Evolutionary conservation across 2,797 vertebrate genomes (phyloP).

Genomic region (Tapirus indicus): DNA sequence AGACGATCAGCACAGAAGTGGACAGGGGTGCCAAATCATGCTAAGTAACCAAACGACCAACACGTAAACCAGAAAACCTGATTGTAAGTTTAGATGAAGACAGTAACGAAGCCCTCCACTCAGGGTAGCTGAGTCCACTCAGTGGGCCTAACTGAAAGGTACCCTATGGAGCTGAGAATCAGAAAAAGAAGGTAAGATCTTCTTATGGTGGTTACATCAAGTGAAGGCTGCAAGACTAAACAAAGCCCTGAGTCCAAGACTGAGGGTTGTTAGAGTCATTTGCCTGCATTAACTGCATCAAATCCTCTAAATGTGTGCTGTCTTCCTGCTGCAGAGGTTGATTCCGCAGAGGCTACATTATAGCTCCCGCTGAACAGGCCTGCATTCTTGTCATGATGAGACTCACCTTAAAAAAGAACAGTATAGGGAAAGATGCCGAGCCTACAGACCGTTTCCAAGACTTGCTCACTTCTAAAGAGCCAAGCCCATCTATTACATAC

Average conservation of each 20-base stretch:
- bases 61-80: background rate
- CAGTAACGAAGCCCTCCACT: background rate
- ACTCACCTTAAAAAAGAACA: background rate
- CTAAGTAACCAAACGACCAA: fast-evolving
- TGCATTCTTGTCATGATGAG: background rate
- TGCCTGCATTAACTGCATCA: no score
- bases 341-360: fast-evolving
- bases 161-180: background rate
- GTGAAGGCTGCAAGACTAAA: background rate
- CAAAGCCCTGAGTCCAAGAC: background rate
- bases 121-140: fast-evolving
- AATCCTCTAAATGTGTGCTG: background rate
- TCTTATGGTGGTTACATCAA: fast-evolving
- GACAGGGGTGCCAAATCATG: no score
- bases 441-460: background rate
- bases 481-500: fast-evolving
- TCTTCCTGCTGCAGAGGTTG: no score
- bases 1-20: fast-evolving
- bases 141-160: no score
- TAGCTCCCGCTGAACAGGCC: background rate
- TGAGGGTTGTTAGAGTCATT: background rate
- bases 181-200: background rate
- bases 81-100: fast-evolving
- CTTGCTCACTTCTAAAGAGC: no score
- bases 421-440: fast-evolving